These are phyloP conservation scores for Cecropterus lyciades DNA, from an alignment of 1,140 invertebrate species.

Conservation along the genomic window DNA sequence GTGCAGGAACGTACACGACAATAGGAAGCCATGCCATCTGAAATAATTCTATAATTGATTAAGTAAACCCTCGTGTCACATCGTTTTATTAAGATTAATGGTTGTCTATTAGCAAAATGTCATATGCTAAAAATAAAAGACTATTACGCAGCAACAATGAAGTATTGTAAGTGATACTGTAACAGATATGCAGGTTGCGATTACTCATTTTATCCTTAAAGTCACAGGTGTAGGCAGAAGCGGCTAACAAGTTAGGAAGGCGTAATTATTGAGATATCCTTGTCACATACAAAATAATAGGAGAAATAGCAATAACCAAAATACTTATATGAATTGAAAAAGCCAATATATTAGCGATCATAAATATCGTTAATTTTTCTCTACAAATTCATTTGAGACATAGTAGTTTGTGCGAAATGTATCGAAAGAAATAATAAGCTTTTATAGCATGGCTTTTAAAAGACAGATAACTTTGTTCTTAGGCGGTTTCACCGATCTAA, in stretches of 20 bases:
- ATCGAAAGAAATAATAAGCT: too few relatives aligned
- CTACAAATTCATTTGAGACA: too few relatives aligned
- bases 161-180: neutral
- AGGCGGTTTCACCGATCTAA: too few relatives aligned
- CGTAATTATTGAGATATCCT: too few relatives aligned
- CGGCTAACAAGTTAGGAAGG: neutral
- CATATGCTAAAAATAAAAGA: neutral
- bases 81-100: slow-evolving; percentile 17
- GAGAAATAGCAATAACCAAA: neutral
- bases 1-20: slow-evolving; percentile 95
- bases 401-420: too few relatives aligned
- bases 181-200: neutral
- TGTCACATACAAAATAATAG: too few relatives aligned
- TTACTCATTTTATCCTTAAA: neutral
- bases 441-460: too few relatives aligned
- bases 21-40: slow-evolving; percentile 95
- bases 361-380: too few relatives aligned
- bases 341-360: too few relatives aligned
- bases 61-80: neutral
- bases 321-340: too few relatives aligned
- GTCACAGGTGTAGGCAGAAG: neutral
- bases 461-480: too few relatives aligned
- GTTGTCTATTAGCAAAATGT: slow-evolving; percentile 3
- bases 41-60: slow-evolving; percentile 55
- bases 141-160: neutral